Percentiles rank a stretch among this genome's conserved stretches.
phyloP scores from a whole-genome alignment of 1,140 invertebrate genomes.

The Samia ricini region DNA sequence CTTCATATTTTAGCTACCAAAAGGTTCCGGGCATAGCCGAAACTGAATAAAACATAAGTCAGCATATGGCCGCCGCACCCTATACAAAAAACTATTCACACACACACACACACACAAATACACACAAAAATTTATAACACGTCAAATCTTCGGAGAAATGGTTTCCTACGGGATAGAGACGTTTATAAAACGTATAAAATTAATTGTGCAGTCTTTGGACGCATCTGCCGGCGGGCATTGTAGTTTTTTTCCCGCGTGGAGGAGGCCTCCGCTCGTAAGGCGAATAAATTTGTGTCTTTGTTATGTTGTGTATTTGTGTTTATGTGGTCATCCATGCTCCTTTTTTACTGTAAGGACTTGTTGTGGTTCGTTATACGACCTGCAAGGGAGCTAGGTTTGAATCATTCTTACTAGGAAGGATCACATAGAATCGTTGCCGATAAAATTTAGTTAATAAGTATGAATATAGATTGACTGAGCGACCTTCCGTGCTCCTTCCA shows the following conservation, averaged over 20 bases:
- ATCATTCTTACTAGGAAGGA: no score
- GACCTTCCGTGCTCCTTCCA: no score
- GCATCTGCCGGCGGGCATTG: slow-evolving; percentile 62
- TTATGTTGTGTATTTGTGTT: neutral
- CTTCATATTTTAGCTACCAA: slow-evolving; percentile 8
- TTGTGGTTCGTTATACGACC: neutral
- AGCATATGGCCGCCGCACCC: slow-evolving; percentile 42
- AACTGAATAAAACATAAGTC: slow-evolving; percentile 49
- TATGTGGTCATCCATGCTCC: neutral
- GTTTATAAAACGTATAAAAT: slow-evolving; percentile 52
- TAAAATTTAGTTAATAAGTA: no score
- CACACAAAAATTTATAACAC: slow-evolving; percentile 70
- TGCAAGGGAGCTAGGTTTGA: neutral
- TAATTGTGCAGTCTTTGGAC: slow-evolving; percentile 63
- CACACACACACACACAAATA: no score
- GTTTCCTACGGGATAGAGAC: slow-evolving; percentile 70
- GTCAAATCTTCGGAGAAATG: slow-evolving; percentile 63
- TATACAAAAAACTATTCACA: slow-evolving; percentile 56
- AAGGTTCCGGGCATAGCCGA: slow-evolving; percentile 32
- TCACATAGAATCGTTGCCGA: neutral
- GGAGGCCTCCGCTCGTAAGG: neutral
- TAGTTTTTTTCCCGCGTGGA: slow-evolving; percentile 11
- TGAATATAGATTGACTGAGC: no score
- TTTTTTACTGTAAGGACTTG: neutral
- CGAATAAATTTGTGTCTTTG: neutral